phyloP scores from a whole-genome alignment of 2,888 invertebrate species.

The Willowsia nigromaculata region DNA sequence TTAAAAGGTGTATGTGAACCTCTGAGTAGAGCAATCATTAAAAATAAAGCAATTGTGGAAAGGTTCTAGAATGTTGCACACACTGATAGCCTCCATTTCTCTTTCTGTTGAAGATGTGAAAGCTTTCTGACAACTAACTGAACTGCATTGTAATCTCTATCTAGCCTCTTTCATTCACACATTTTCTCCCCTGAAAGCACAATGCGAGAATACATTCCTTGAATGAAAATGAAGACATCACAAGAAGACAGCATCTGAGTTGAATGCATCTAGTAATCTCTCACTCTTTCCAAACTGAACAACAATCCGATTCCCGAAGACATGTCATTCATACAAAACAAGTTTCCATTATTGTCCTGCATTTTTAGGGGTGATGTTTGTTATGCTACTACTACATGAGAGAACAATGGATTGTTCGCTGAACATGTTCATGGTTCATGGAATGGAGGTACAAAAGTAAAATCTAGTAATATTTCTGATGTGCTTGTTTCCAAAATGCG shows the following conservation, averaged over 20 bases:
- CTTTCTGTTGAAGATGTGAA: neutral
- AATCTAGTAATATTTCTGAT: neutral
- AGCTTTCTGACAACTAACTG: neutral
- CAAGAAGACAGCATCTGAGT: constrained; percentile 6
- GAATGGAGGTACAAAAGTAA: neutral
- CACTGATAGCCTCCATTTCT: neutral
- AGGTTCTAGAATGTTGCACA: neutral
- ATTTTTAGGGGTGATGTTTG: neutral
- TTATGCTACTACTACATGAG: neutral
- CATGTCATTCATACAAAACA: constrained; percentile 39
- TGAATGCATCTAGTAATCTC: constrained; percentile 16
- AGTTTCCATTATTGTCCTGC: neutral
- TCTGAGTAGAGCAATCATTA: no score
- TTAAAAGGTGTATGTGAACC: no score
- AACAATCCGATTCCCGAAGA: neutral
- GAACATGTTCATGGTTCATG: neutral
- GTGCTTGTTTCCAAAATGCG: neutral
- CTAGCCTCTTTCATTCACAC: neutral
- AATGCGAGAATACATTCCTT: neutral
- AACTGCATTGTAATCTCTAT: neutral
- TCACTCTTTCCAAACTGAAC: neutral
- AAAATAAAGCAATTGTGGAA: no score
- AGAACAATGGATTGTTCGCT: neutral
- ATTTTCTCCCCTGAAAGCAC: neutral
- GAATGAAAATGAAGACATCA: constrained; percentile 58